Conservation (phyloP, 2,113 vertebrate species). For the Eptesicus fuscus region DNA sequence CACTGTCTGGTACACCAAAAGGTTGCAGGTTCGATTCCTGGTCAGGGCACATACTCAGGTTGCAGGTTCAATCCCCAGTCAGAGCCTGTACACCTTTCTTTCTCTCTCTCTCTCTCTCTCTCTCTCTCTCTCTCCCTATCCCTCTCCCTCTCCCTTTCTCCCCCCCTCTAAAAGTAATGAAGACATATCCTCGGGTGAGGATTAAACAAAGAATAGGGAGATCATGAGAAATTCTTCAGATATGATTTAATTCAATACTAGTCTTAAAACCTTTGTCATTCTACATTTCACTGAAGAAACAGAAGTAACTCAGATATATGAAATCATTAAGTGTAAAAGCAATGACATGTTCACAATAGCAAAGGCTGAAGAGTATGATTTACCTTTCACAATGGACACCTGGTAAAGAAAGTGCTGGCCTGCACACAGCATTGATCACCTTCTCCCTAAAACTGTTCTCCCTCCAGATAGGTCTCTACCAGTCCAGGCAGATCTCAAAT, state of each 20-base stretch:
- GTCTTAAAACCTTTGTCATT: background rate
- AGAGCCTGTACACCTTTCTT: background rate
- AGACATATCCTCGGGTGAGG: background rate
- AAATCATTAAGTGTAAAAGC: background rate
- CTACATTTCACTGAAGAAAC: background rate
- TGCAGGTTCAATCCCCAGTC: background rate
- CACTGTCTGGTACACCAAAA: no score
- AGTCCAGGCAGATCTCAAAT: background rate
- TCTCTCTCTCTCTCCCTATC: no score
- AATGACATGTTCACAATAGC: background rate
- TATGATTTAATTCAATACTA: background rate
- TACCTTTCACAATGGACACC: background rate
- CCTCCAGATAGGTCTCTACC: no score
- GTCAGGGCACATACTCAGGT: no score
- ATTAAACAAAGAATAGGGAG: background rate
- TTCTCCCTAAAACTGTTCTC: background rate
- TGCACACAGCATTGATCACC: accelerated
- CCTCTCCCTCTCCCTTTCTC: no score
- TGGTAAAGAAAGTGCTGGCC: background rate
- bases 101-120: no score
- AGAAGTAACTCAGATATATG: background rate
- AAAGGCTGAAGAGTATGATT: background rate
- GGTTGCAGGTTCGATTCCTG: background rate
- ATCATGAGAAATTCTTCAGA: background rate
- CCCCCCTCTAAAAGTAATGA: background rate